Percentiles rank a stretch among this genome's conserved stretches.
Conservation (phyloP, 2,113 vertebrate species). For the Dolichotis patagonum region DNA sequence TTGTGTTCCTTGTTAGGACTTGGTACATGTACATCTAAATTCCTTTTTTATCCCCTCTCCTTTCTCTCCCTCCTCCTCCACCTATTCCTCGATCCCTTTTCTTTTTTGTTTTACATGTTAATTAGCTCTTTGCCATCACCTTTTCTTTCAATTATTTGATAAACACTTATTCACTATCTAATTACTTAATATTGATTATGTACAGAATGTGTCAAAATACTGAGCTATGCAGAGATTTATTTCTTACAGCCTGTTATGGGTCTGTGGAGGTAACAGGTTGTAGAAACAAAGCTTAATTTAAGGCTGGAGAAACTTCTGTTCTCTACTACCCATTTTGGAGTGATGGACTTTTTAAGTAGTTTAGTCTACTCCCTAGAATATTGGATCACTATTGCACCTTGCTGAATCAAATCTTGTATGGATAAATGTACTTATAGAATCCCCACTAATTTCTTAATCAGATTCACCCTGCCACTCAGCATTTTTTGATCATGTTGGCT, state of each 20-base stretch:
- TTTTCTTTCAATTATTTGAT: slow-evolving; percentile 25
- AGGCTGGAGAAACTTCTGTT: not conserved
- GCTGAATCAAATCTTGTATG: not conserved
- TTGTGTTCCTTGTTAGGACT: not conserved
- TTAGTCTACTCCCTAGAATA: not conserved
- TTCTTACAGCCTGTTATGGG: not conserved
- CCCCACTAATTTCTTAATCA: not conserved
- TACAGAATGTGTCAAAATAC: not conserved
- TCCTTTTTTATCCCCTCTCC: not conserved
- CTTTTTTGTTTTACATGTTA: not conserved
- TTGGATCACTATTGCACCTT: not conserved
- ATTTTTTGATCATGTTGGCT: not conserved
- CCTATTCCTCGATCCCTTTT: not conserved
- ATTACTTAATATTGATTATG: not conserved
- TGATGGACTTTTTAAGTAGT: not conserved
- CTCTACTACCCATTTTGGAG: not conserved
- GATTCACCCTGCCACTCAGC: not conserved
- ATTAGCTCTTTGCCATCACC: not conserved
- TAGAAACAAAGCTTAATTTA: not conserved
- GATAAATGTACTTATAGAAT: not conserved
- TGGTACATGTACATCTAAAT: not conserved
- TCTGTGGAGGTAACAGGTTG: not conserved
- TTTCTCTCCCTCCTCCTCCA: not conserved
- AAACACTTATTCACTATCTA: not conserved
- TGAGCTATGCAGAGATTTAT: not conserved